These are phyloP conservation scores for Rhyacophila brunnea DNA, from an alignment of 1,140 invertebrate genomes.

Conservation along the genomic window DNA sequence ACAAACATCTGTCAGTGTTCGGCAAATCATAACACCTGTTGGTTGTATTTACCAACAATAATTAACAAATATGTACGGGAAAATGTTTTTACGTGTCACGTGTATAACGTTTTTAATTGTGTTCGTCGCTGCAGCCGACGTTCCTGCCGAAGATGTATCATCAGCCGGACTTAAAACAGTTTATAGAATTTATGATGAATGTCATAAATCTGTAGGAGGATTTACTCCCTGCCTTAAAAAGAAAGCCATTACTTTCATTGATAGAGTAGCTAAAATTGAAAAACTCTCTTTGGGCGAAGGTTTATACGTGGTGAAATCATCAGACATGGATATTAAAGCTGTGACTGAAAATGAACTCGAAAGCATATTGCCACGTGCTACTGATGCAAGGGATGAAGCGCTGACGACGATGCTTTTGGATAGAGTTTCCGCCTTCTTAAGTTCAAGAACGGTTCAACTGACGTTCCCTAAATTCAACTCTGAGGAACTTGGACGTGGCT, in stretches of 20 bases:
- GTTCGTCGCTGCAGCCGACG: conserved; percentile 31
- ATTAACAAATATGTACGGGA: conserved; percentile 5
- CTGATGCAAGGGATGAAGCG: conserved; percentile 62
- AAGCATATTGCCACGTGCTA: conserved; percentile 59
- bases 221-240: conserved; percentile 75
- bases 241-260: conserved; percentile 74
- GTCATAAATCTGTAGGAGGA: conserved; percentile 56
- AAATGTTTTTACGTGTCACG: conserved; percentile 38
- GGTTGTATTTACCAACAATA: no score
- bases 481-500: conserved; percentile 63
- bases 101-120: conserved; percentile 39
- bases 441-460: conserved; percentile 71
- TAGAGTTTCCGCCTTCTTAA: conserved; percentile 66
- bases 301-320: conserved; percentile 62
- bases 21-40: no score
- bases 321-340: conserved; percentile 43
- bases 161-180: conserved; percentile 55
- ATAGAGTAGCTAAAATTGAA: conserved; percentile 67
- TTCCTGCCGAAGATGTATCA: conserved; percentile 39
- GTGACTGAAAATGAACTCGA: conserved; percentile 66
- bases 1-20: no score
- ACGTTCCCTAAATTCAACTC: conserved; percentile 69
- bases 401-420: conserved; percentile 70
- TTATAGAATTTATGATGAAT: conserved; percentile 64
- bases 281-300: conserved; percentile 64